A percentile compares a stretch with the other conserved stretches of the same genome.
Evolutionary conservation across 2,888 invertebrate genomes (phyloP).

Genomic region (Morpho deidamia): DNA sequence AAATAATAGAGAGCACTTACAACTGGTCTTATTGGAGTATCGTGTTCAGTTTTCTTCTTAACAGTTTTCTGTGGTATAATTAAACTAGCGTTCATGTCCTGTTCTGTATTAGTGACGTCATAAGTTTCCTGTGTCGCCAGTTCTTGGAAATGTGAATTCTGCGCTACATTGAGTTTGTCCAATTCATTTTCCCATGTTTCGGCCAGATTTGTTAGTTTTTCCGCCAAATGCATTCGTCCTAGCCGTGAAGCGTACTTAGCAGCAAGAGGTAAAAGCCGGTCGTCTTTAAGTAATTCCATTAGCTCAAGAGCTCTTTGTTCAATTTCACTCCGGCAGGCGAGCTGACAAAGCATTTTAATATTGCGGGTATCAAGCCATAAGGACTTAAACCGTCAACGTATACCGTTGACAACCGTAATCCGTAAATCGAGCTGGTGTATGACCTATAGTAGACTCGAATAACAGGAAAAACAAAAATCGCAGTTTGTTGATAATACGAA

Average conservation of each 20-base stretch:
- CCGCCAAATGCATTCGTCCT: constrained; percentile 87
- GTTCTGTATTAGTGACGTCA: constrained; percentile 53
- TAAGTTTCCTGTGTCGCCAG: constrained; percentile 60
- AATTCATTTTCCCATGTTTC: constrained; percentile 56
- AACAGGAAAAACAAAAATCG: no score
- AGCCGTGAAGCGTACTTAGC: constrained; percentile 92
- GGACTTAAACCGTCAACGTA: no score
- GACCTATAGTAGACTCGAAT: no score
- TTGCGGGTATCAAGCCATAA: no score
- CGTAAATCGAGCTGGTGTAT: no score
- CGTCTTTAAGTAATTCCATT: constrained; percentile 88
- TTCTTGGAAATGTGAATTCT: constrained; percentile 54
- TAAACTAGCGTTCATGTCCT: constrained; percentile 58
- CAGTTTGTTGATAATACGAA: no score
- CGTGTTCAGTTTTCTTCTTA: constrained; percentile 50
- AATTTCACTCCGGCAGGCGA: constrained; percentile 89
- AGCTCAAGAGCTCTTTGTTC: constrained; percentile 93
- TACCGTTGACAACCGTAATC: no score
- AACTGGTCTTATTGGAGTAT: constrained; percentile 60
- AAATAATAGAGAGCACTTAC: constrained; percentile 36
- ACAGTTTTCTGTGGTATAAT: constrained; percentile 61
- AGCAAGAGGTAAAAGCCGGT: constrained; percentile 87
- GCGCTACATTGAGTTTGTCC: constrained; percentile 47
- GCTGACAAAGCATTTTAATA: constrained; percentile 56
- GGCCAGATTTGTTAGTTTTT: constrained; percentile 83